These are phyloP conservation scores for Anabas testudineus DNA, from an alignment of 2,797 vertebrate species.

Conservation along the genomic window DNA sequence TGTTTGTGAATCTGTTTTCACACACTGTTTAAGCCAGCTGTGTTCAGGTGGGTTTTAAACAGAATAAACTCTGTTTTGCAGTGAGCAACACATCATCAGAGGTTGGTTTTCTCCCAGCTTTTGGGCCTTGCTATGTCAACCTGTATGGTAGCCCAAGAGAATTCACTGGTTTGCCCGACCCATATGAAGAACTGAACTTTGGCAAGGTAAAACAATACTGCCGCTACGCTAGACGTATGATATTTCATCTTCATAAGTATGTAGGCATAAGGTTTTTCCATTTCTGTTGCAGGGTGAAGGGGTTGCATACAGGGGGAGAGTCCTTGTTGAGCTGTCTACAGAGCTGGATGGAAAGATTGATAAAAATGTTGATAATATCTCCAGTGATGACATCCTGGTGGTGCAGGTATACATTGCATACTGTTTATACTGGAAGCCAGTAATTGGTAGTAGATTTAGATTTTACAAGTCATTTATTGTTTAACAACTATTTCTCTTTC, in stretches of 20 bases:
- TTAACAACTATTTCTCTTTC: neutral
- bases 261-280: neutral
- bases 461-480: neutral
- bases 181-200: constrained; percentile 93
- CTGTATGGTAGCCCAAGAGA: constrained; percentile 96
- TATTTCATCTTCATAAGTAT: neutral
- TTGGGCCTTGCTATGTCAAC: constrained; percentile 96
- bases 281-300: constrained; percentile 90
- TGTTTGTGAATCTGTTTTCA: neutral
- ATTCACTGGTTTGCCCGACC: constrained; percentile 92
- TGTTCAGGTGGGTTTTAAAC: constrained; percentile 10
- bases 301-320: constrained; percentile 94
- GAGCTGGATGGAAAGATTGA: constrained; percentile 88
- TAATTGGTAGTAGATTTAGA: neutral
- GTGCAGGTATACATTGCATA: constrained; percentile 87
- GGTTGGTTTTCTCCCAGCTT: constrained; percentile 94
- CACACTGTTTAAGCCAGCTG: too few species aligned
- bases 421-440: too few species aligned
- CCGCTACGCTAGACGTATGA: neutral
- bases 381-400: constrained; percentile 92
- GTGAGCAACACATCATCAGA: constrained; percentile 86
- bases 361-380: constrained; percentile 89
- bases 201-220: constrained; percentile 87
- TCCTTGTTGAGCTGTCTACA: constrained; percentile 92
- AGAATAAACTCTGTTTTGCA: constrained; percentile 61